Conservation (phyloP, 2,797 vertebrate genomes). For the Dallia pectoralis region DNA sequence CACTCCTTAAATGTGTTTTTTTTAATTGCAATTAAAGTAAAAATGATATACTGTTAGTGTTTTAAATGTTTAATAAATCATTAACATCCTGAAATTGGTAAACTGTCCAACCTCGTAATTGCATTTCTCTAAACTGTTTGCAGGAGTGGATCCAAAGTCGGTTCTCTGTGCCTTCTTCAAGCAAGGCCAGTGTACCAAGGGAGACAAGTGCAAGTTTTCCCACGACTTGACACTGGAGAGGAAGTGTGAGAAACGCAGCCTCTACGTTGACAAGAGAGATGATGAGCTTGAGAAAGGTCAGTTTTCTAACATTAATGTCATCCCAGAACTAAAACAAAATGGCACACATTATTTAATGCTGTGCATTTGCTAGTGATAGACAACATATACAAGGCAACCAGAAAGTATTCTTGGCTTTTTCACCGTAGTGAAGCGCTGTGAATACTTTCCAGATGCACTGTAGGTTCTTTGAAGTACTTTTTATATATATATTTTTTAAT, state of each 20-base stretch:
- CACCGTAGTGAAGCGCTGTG: too few relatives aligned
- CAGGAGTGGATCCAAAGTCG: slow-evolving; percentile 96
- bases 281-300: slow-evolving; percentile 94
- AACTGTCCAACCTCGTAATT: background rate
- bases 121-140: slow-evolving; percentile 15
- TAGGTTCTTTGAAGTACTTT: too few relatives aligned
- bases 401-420: too few relatives aligned
- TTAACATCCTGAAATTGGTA: too few relatives aligned
- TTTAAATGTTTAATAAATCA: too few relatives aligned
- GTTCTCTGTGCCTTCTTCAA: slow-evolving; percentile 98
- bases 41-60: too few relatives aligned
- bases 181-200: slow-evolving; percentile 97
- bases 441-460: too few relatives aligned
- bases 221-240: slow-evolving; percentile 94
- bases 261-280: slow-evolving; percentile 94
- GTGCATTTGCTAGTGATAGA: background rate
- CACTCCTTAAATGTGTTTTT: too few relatives aligned
- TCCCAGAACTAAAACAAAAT: background rate
- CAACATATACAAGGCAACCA: too few relatives aligned
- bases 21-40: too few relatives aligned
- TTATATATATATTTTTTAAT: too few relatives aligned
- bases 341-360: background rate
- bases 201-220: slow-evolving; percentile 98
- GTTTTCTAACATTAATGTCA: background rate
- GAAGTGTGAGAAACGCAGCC: slow-evolving; percentile 92